Conservation (phyloP, 2,113 vertebrate species). For the Calyptomena viridis region DNA sequence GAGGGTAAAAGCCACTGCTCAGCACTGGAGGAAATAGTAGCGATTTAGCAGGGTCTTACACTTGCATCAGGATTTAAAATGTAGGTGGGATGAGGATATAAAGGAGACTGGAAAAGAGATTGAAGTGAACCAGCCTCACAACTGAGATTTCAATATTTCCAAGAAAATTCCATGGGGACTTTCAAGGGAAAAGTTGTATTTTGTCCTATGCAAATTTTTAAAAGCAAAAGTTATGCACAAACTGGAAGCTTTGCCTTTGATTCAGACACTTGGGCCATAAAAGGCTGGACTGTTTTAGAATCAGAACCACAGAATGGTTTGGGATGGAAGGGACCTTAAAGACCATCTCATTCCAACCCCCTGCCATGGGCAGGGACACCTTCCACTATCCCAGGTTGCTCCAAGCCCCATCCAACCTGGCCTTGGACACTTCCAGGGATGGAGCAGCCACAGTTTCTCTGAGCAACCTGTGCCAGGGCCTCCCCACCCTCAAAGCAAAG, state of each 20-base stretch:
- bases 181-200: background rate
- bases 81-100: background rate
- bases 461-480: background rate
- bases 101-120: background rate
- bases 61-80: background rate
- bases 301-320: background rate
- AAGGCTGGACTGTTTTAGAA: background rate
- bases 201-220: background rate
- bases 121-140: background rate
- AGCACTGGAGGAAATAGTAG: background rate
- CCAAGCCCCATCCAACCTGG: rapidly evolving
- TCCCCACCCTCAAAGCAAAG: rapidly evolving
- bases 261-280: background rate
- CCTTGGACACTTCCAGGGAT: background rate
- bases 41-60: background rate
- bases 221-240: background rate
- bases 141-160: background rate
- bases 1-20: background rate
- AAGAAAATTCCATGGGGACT: background rate
- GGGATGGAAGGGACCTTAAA: background rate
- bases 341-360: rapidly evolving
- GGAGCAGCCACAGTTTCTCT: background rate
- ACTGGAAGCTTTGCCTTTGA: background rate
- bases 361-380: background rate
- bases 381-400: rapidly evolving